These are phyloP conservation scores for Stenurella melanura DNA, from an alignment of 2,888 invertebrate genomes.

Conservation along the genomic window DNA sequence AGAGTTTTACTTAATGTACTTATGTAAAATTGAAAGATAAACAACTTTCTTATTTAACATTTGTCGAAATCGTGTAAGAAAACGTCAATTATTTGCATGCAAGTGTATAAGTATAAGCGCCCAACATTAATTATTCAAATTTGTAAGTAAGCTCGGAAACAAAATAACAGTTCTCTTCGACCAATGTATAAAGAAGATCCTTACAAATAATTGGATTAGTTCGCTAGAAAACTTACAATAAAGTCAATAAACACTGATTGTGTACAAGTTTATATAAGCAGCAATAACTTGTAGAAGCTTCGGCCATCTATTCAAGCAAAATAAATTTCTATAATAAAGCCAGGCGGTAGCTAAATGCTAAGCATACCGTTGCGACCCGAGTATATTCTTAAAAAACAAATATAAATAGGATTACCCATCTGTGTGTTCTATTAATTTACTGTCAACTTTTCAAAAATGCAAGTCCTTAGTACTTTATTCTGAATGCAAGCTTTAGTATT, in stretches of 20 bases:
- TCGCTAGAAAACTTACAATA: slow-evolving; percentile 13
- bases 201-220: slow-evolving; percentile 16
- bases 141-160: neutral
- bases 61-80: no score
- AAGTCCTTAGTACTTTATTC: neutral
- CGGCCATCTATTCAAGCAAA: slow-evolving; percentile 23
- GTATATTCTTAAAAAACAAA: slow-evolving; percentile 4
- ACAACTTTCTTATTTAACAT: no score
- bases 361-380: neutral
- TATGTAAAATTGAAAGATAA: no score
- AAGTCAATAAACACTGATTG: slow-evolving; percentile 11
- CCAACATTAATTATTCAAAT: no score
- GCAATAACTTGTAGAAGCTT: neutral
- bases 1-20: no score
- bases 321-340: slow-evolving; percentile 20
- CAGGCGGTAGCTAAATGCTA: slow-evolving; percentile 2
- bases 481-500: neutral
- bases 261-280: slow-evolving; percentile 6
- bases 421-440: neutral
- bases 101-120: no score
- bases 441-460: neutral
- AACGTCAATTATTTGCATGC: no score
- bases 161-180: neutral
- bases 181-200: neutral
- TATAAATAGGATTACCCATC: neutral